Evolutionary conservation across 2,797 vertebrate species (phyloP), one percentile per base, ranked within the genome.

Genomic region (Argyrosomus regius): DNA sequence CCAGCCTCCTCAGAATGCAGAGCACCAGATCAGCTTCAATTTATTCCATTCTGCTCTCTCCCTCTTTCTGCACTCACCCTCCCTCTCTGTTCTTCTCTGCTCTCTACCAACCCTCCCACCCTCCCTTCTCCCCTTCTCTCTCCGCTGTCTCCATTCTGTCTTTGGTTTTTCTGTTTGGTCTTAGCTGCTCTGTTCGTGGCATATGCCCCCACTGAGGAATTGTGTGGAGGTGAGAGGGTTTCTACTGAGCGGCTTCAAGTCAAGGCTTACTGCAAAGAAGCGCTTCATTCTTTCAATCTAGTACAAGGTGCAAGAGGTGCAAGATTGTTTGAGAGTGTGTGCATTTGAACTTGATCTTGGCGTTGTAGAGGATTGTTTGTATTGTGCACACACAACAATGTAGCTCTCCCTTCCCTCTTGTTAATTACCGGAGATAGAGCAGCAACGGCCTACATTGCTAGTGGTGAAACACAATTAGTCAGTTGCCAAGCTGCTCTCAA

Each of bases 1-100:
- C 88, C 83, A 71, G 86, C 89, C 91, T 92, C 92, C 92, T 94
- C 92, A 93, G 93, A 94, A 95, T 95, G 92, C 94, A 91, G 92
- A 92, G 93, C 91, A 90, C 92, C 94, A 92, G 95, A 96, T 95
- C 95, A 95, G 93, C 93, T 93, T 94, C 94, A 95, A 93, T 94
- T 94, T 95, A 96, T 95, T 93, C 94, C 92, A 90, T 90, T 90
- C 87, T 88, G 84, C 89, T 90, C 90, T 77, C 90, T 78, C 75
- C 72, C 80, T 77, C 56, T 73, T 81, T 69, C 78, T 85, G 78
- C 85, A 85, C 88, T 81, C 87, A 35, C 78, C 78, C 85, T 87
- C 77, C 77, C 75, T 80, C 86, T 80, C 81, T 80, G 67, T 86
- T 86, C 88, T 80, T 39, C 76, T 67, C 59, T 70, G n/a, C 75